A percentile compares a stretch with the other conserved stretches of the same genome.
These are phyloP conservation scores for Hephaestus fuliginosus DNA, from an alignment of 2,797 vertebrate species.

Conservation along the genomic window DNA sequence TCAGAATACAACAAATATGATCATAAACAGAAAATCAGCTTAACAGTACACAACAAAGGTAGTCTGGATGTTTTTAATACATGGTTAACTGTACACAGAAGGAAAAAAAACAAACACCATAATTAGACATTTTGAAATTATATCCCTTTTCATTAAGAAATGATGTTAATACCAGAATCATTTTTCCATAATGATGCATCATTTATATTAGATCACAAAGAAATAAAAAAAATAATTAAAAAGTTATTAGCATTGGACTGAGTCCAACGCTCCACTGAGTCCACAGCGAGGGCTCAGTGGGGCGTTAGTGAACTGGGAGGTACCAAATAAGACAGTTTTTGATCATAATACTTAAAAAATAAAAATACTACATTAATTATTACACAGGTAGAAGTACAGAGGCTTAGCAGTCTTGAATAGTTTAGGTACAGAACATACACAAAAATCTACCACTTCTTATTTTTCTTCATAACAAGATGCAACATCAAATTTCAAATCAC, in stretches of 20 bases:
- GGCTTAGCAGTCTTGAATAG: conserved; percentile 90
- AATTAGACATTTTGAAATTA: conserved; percentile 96
- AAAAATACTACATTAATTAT: conserved; percentile 89
- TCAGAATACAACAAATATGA: conserved; percentile 89
- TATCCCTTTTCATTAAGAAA: conserved; percentile 99
- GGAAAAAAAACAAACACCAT: conserved; percentile 89
- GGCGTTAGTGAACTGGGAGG: conserved; percentile 81
- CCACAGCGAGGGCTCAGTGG: conserved; percentile 78
- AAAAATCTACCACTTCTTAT: conserved; percentile 92
- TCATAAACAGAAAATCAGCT: conserved; percentile 84
- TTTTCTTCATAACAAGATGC: conserved; percentile 90
- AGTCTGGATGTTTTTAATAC: conserved; percentile 94
- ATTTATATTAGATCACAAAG: conserved; percentile 90
- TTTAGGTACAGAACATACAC: conserved; percentile 84
- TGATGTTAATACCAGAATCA: conserved; percentile 98
- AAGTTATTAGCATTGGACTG: conserved; percentile 88
- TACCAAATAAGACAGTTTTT: conserved; percentile 88
- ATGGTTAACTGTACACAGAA: conserved; percentile 96
- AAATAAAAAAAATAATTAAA: conserved; percentile 88
- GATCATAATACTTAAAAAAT: conserved; percentile 90
- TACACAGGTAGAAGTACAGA: conserved; percentile 87
- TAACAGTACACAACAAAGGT: conserved; percentile 82
- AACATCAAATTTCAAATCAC: conserved; percentile 91
- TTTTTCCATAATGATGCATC: conserved; percentile 86
- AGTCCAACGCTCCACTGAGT: conserved; percentile 76